Evolutionary conservation across 1,140 invertebrate species (phyloP), one percentile per base, ranked within the genome.

Genomic region (Temnothorax longispinosus): DNA sequence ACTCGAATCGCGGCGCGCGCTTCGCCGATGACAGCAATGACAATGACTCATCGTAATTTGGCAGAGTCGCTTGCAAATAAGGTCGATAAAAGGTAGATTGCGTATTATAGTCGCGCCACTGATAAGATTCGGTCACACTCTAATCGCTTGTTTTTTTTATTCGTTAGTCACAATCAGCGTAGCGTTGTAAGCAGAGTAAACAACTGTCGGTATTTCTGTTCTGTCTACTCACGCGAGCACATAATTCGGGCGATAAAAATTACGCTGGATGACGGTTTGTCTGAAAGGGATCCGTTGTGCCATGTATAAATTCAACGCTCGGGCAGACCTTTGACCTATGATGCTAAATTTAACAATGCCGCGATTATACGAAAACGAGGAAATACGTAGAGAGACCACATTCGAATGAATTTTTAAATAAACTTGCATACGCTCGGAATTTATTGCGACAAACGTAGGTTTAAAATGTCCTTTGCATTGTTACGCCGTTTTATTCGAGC

Each of bases 81-180:
- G 38, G 38, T 13, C 52, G 86, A 90, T 89, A 84, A 90, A 32
- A 71, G 35, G 18, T 3, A 80, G 78, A 90, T 75, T 54, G 60
- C 56, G 86, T 85, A 86, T 67, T 67, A 27, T 27, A 92, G 86
- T 89, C 76, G 87, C 62, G 81, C n/a, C 65, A 5, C 54, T 47
- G 85, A 87, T 88, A 92, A 89, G 88, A 91, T 90, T 92, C 60
- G 44, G 35, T 86, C 47, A 52, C 76, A 60, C 74, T 76, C 58
- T 85, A 86, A 87, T 88, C 86, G 27, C 65, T 82, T 58, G 32
- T 65, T 89, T 89, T 89, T 71, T 62, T 44, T 27, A 27, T 27
- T 38, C 54, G 41, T 75, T 38, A 80, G 11, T 80, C 38, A 81
- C 64, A 81, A 81, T 81, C 18, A 74, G 27, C 80, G 54, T 11